Conservation (phyloP, 2,797 vertebrate species). For the Notoglanidium macrostoma region DNA sequence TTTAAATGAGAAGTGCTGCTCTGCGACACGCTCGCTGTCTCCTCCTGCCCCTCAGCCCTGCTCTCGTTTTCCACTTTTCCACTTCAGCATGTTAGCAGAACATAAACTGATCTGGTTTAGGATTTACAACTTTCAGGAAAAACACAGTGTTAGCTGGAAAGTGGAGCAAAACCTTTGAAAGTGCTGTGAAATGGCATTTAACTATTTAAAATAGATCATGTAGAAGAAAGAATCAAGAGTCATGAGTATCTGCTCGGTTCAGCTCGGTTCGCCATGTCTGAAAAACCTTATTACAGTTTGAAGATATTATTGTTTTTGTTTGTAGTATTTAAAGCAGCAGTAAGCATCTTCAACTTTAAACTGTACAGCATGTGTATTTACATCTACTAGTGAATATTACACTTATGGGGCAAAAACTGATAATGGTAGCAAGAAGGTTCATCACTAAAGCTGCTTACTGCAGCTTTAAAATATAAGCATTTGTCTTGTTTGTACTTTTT, state of each 20-base stretch:
- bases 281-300: not conserved
- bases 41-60: slow-evolving; percentile 49
- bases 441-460: not conserved
- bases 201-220: not conserved
- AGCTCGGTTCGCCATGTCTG: not conserved
- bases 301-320: not conserved
- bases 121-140: slow-evolving; percentile 70
- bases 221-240: not conserved
- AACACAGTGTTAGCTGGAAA: slow-evolving; percentile 68
- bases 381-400: not conserved
- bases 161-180: slow-evolving; percentile 1
- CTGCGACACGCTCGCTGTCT: slow-evolving; percentile 7
- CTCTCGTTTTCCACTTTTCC: slow-evolving; percentile 49
- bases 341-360: not conserved
- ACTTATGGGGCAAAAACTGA: not conserved
- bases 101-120: slow-evolving; percentile 80
- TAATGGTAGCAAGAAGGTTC: not conserved
- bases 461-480: not conserved
- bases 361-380: not conserved
- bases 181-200: not conserved
- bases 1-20: slow-evolving; percentile 31
- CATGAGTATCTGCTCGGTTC: not conserved
- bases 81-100: slow-evolving; percentile 71
- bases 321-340: not conserved
- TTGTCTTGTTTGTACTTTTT: not conserved